phyloP scores from a whole-genome alignment of 2,797 vertebrate genomes.

The Taenioides sp. region DNA sequence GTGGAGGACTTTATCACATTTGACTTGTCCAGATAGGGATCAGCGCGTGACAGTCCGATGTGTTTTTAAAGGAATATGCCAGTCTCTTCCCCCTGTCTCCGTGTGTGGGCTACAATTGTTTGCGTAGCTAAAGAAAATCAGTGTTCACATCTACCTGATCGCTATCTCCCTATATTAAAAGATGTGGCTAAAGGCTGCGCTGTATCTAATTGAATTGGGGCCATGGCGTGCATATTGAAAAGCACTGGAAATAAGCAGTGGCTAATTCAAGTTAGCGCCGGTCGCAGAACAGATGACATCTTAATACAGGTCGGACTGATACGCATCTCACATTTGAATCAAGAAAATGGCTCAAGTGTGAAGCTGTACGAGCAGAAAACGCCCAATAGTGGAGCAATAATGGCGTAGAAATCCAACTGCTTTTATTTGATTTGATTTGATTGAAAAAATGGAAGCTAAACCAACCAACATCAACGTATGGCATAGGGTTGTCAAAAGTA shows the following conservation, averaged over 20 bases:
- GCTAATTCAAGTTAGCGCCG: constrained; percentile 13
- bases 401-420: neutral
- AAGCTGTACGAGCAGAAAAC: neutral
- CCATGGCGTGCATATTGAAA: constrained; percentile 34
- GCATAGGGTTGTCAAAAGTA: too few species aligned
- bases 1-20: constrained; percentile 82
- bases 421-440: neutral
- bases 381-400: neutral
- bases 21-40: constrained; percentile 80
- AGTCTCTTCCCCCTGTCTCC: constrained; percentile 13
- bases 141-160: constrained; percentile 63
- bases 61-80: constrained; percentile 44
- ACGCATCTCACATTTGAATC: constrained; percentile 9
- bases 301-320: constrained; percentile 26
- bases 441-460: neutral
- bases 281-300: constrained; percentile 39
- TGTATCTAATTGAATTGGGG: constrained; percentile 42
- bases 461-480: neutral
- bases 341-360: neutral
- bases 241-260: constrained; percentile 4
- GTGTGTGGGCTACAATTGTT: constrained; percentile 18
- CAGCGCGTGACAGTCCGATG: constrained; percentile 68
- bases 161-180: constrained; percentile 71
- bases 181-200: constrained; percentile 37
- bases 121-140: constrained; percentile 49